Percentiles rank a stretch among this genome's conserved stretches.
These are phyloP conservation scores for Craniophora ligustri DNA, from an alignment of 2,888 invertebrate genomes.

Conservation along the genomic window DNA sequence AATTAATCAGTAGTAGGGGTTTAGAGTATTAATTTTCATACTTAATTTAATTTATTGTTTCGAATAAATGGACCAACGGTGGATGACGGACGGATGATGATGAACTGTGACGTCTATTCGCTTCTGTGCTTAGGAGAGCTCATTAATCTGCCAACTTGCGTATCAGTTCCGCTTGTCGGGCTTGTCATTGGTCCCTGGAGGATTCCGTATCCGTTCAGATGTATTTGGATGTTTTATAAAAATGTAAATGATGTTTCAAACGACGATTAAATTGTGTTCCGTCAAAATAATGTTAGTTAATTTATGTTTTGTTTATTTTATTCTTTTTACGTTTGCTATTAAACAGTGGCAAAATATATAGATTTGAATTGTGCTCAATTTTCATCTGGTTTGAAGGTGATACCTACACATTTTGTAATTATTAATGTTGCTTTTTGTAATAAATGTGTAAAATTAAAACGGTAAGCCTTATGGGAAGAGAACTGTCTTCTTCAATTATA, in stretches of 20 bases:
- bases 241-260: constrained; percentile 23
- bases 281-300: too few species aligned
- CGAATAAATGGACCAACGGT: constrained; percentile 8
- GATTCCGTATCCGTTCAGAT: constrained; percentile 4
- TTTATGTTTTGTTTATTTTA: too few species aligned
- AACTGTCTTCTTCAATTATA: too few species aligned
- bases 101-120: constrained; percentile 32
- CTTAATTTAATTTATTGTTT: constrained; percentile 34
- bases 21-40: background rate
- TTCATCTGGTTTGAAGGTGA: too few species aligned
- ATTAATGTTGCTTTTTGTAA: too few species aligned
- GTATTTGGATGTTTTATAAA: constrained; percentile 29
- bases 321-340: too few species aligned
- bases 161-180: constrained; percentile 45
- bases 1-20: constrained; percentile 4
- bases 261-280: background rate
- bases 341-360: too few species aligned
- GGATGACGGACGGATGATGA: constrained; percentile 21
- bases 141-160: constrained; percentile 41
- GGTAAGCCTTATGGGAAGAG: too few species aligned
- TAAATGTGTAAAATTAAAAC: too few species aligned
- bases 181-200: constrained; percentile 30
- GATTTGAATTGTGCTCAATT: too few species aligned
- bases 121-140: constrained; percentile 16
- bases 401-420: too few species aligned